Base-by-base conservation (phyloP, 1,140 invertebrate species). In the Eupristina koningsbergeri region DNA sequence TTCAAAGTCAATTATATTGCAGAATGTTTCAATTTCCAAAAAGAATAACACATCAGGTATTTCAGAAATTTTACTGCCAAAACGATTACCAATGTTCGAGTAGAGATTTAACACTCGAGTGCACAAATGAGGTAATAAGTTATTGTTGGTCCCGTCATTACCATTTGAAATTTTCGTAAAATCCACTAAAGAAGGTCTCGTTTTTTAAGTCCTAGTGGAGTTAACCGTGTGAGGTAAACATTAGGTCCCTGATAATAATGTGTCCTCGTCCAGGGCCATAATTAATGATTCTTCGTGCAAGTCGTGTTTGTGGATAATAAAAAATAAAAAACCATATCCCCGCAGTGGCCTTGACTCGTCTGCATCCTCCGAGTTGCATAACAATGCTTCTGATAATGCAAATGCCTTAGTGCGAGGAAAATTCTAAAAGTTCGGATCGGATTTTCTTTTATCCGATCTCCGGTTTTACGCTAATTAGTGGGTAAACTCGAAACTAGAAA, bases 251-350 rank as follows among this genome's bases (percentile, higher is more conserved):
- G 19, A 26, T 58, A 22, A 9, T 9, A 7, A 26, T 9, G 22
- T 26, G 53, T 58, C 53, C 22, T 58, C 53, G 2, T 6, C 53
- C 53, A 69, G 53, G 69, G 50, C 36, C 53, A 29, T 26, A 61
- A 74, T 81, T 81, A 74, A 71, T 67, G 79, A 31, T 73, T 47
- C 79, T 81, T 69, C 78, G 29, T 34, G 34, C 50, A 22, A 75
- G n/a, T n/a, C 73, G 13, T 29, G 11, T 31, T n/a, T 11, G 17
- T 50, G n/a, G 36, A 39, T 15, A 58, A 74, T 74, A 63, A 81
- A 61, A 17, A 58, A 74, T 74, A 63, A 81, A 61, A 17, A 53
- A 31, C 22, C 53, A 58, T 13, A 58, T 58, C 22, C 53, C 19
- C 22, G 22, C 53, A 9, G 26, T n/a, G 69, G 58, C 69, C 80